phyloP scores from a whole-genome alignment of 1,140 invertebrate genomes.

The Sycophaga agraensis region DNA sequence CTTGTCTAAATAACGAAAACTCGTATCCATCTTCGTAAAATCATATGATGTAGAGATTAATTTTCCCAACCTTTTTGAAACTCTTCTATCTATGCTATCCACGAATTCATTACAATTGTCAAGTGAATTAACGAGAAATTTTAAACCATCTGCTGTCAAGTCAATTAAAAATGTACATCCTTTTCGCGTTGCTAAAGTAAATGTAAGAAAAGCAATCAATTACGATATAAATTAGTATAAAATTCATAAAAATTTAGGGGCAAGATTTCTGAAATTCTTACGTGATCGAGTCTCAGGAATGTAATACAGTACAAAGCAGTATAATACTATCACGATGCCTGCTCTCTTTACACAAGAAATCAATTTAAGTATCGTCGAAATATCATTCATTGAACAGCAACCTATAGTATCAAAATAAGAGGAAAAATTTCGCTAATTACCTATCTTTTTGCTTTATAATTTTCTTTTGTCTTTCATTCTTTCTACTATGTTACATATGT shows the following conservation, averaged over 20 bases:
- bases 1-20: no score
- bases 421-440: conserved; percentile 13
- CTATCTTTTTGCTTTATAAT: neutral
- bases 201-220: conserved; percentile 27
- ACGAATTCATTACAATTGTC: no score
- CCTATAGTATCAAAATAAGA: conserved; percentile 14
- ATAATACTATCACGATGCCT: conserved; percentile 33
- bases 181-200: no score
- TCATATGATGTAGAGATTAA: no score
- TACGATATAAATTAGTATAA: neutral
- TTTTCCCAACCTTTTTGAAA: no score
- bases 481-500: neutral
- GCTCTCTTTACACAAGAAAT: conserved; percentile 33
- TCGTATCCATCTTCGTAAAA: no score
- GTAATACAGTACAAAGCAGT: conserved; percentile 37
- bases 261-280: conserved; percentile 29
- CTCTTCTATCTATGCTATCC: no score
- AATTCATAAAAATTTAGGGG: neutral
- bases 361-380: conserved; percentile 24
- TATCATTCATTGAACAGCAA: neutral
- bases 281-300: conserved; percentile 40
- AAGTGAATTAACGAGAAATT: conserved; percentile 28
- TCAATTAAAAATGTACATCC: conserved; percentile 40
- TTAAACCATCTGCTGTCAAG: conserved; percentile 37
- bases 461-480: neutral